Percentiles rank a stretch among this genome's conserved stretches.
Conservation (phyloP, 2,888 invertebrate genomes). For the Nymphalis urticae region DNA sequence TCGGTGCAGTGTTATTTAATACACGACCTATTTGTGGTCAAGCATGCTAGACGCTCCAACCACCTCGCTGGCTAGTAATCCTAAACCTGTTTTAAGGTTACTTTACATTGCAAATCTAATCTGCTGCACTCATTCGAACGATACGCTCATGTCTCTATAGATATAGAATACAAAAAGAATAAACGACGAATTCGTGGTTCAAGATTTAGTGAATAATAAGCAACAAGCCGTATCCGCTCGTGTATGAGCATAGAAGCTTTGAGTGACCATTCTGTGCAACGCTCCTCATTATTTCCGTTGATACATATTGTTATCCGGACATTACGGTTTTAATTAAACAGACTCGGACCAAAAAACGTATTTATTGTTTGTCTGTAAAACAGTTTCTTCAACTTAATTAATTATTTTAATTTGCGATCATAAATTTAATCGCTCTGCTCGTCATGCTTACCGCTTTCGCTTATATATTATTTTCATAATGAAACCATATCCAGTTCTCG, state of each 20-base stretch:
- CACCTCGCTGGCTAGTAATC: slow-evolving; percentile 45
- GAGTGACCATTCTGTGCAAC: no score
- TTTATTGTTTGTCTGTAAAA: slow-evolving; percentile 8
- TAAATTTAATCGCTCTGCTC: slow-evolving; percentile 60
- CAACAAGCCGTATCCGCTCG: no score
- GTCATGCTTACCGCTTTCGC: slow-evolving; percentile 62
- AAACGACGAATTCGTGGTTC: background rate
- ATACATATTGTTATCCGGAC: no score
- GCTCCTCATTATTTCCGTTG: no score
- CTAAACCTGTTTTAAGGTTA: slow-evolving; percentile 47
- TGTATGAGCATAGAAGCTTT: no score
- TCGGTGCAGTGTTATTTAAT: slow-evolving; percentile 72
- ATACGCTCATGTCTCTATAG: slow-evolving; percentile 9
- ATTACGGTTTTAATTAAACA: no score
- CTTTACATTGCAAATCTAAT: slow-evolving; percentile 11
- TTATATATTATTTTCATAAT: slow-evolving; percentile 43
- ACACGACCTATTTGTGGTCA: slow-evolving; percentile 78
- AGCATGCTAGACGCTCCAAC: slow-evolving; percentile 53
- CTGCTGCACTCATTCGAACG: background rate
- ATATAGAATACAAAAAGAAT: background rate
- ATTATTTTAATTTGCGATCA: slow-evolving; percentile 62
- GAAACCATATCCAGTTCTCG: slow-evolving; percentile 26
- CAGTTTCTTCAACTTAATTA: slow-evolving; percentile 50
- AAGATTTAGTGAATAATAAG: background rate
- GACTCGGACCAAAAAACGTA: background rate